Evolutionary conservation across 2,888 invertebrate genomes (phyloP).

Genomic region (Eristalinus sepulchralis): DNA sequence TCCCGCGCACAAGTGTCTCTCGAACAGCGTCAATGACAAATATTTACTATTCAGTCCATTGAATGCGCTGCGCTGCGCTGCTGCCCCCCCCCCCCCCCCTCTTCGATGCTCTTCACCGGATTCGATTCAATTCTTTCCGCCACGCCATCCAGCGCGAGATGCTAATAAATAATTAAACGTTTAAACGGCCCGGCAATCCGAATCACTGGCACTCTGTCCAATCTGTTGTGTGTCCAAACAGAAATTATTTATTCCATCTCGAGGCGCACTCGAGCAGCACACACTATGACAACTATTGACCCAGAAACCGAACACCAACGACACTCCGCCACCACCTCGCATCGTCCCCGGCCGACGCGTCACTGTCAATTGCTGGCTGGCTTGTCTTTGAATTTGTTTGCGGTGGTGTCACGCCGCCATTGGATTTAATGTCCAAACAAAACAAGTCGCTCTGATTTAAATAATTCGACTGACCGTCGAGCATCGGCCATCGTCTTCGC

Average conservation of each 20-base stretch:
- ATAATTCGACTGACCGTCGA: slow-evolving; percentile 2
- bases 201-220: neutral
- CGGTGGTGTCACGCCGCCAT: slow-evolving; percentile 20
- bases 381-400: neutral
- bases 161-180: slow-evolving; percentile 5
- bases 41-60: slow-evolving; percentile 11
- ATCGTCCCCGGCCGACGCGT: neutral
- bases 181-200: slow-evolving; percentile 5
- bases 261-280: slow-evolving; percentile 8
- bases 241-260: slow-evolving; percentile 31
- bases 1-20: slow-evolving; percentile 7
- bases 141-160: neutral
- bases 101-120: neutral
- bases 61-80: neutral
- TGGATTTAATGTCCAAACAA: neutral
- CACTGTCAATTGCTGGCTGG: neutral
- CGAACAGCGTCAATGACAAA: slow-evolving; percentile 39
- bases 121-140: neutral
- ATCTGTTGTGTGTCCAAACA: slow-evolving; percentile 13
- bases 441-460: slow-evolving; percentile 25
- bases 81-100: neutral
- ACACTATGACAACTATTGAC: slow-evolving; percentile 42
- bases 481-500: neutral
- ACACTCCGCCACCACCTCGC: neutral
- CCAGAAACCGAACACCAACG: slow-evolving; percentile 25